Conservation (phyloP, 2,888 invertebrate species). For the Drosophila falleni region DNA sequence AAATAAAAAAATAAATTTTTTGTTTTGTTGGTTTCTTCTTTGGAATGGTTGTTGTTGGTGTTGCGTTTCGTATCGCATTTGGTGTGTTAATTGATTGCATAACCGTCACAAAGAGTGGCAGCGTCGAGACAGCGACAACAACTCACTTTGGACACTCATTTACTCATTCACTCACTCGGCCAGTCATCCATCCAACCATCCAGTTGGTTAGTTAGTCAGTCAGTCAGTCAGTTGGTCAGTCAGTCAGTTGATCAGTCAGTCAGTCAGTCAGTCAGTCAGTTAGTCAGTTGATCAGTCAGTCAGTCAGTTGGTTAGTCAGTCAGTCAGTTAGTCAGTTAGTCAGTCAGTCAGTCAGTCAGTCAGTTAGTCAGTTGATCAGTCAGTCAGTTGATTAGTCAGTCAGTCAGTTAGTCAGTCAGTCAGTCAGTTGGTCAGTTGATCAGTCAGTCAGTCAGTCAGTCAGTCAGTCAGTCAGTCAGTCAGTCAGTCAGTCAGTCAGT, state of each 20-base stretch:
- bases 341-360: constrained; percentile 9
- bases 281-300: constrained; percentile 28
- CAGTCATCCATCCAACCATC: constrained; percentile 7
- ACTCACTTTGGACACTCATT: constrained; percentile 46
- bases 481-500: constrained; percentile 12
- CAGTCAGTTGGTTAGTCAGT: constrained; percentile 30
- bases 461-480: constrained; percentile 33
- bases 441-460: constrained; percentile 42
- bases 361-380: too few species aligned
- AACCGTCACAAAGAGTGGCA: constrained; percentile 56
- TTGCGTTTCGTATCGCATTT: constrained; percentile 37
- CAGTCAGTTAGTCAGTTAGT: constrained; percentile 31
- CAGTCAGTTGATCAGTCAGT: too few species aligned
- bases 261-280: constrained; percentile 42
- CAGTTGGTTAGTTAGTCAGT: constrained; percentile 6
- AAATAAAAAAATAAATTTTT: constrained; percentile 25
- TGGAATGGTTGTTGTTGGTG: constrained; percentile 16
- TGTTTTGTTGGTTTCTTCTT: constrained; percentile 17
- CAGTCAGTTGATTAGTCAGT: too few species aligned
- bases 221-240: constrained; percentile 13
- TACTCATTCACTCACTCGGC: constrained; percentile 30
- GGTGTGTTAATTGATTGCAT: constrained; percentile 79
- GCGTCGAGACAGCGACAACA: constrained; percentile 37
- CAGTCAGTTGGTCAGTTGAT: constrained; percentile 5
- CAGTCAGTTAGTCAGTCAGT: constrained; percentile 26